phyloP scores from a whole-genome alignment of 2,113 vertebrate species.

The Sinocyclocheilus grahami region DNA sequence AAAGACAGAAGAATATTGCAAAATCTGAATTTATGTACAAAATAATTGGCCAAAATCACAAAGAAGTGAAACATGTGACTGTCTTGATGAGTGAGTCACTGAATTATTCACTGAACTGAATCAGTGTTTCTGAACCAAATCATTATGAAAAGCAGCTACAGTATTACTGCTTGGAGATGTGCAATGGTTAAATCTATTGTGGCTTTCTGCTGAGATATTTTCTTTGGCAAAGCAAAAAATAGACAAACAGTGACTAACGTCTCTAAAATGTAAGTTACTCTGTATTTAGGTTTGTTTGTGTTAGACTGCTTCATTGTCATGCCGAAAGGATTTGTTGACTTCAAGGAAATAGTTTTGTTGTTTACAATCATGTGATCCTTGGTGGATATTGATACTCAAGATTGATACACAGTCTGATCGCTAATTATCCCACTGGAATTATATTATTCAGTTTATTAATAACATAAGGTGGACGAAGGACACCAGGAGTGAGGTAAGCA shows the following conservation, averaged over 20 bases:
- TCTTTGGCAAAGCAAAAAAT: neutral
- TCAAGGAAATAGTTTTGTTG: neutral
- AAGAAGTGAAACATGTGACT: neutral
- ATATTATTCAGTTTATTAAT: neutral
- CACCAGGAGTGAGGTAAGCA: neutral
- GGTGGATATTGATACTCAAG: neutral
- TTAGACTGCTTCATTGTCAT: no score
- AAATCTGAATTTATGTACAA: neutral
- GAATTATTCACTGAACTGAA: neutral
- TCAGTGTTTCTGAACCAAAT: neutral
- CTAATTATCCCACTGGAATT: neutral
- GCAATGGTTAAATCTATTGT: neutral
- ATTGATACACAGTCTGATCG: neutral
- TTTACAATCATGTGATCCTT: neutral
- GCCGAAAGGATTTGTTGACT: neutral
- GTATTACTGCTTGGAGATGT: neutral
- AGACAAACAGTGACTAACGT: neutral
- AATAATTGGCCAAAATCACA: neutral
- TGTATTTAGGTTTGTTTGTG: neutral
- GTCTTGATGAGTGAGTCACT: neutral
- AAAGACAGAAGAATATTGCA: neutral
- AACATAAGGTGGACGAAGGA: neutral
- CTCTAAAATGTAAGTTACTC: neutral
- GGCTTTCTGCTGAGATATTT: neutral
- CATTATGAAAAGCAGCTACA: neutral